phyloP scores from a whole-genome alignment of 1,140 invertebrate species.

The Apis dorsata region DNA sequence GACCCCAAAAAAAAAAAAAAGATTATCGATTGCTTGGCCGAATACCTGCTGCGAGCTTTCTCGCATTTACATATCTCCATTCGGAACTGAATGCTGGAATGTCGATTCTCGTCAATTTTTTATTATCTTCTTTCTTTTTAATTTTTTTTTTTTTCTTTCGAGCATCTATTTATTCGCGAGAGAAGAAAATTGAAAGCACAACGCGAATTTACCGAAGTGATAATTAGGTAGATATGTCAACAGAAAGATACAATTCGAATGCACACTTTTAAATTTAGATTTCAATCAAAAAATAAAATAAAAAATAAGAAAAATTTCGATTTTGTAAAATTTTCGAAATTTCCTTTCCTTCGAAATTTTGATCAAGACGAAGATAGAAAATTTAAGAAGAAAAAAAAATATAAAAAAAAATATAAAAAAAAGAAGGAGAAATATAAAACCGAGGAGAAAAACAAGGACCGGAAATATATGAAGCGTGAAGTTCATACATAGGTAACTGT shows the following conservation, averaged over 20 bases:
- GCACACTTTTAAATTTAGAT: conserved; percentile 61
- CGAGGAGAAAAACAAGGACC: background rate
- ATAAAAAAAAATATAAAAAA: background rate
- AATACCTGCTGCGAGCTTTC: conserved; percentile 22
- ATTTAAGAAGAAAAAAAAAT: too few species aligned
- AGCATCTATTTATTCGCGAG: background rate
- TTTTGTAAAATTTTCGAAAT: background rate
- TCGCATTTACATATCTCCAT: conserved; percentile 14
- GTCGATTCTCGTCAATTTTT: background rate
- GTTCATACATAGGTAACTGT: background rate
- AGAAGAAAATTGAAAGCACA: conserved; percentile 18
- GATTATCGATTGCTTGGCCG: conserved; percentile 23
- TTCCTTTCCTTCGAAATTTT: too few species aligned
- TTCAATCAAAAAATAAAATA: conserved; percentile 50
- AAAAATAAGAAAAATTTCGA: conserved; percentile 64
- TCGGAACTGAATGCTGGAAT: background rate
- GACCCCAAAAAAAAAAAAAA: conserved; percentile 19
- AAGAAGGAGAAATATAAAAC: too few species aligned
- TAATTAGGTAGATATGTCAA: conserved; percentile 56
- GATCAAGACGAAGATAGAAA: too few species aligned
- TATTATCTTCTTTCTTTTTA: background rate
- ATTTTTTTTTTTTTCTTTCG: too few species aligned
- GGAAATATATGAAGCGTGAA: background rate
- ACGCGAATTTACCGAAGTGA: conserved; percentile 36
- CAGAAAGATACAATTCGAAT: conserved; percentile 31